Evolutionary conservation across 2,113 vertebrate genomes (phyloP).

Genomic region (Neodon shergylaensis): DNA sequence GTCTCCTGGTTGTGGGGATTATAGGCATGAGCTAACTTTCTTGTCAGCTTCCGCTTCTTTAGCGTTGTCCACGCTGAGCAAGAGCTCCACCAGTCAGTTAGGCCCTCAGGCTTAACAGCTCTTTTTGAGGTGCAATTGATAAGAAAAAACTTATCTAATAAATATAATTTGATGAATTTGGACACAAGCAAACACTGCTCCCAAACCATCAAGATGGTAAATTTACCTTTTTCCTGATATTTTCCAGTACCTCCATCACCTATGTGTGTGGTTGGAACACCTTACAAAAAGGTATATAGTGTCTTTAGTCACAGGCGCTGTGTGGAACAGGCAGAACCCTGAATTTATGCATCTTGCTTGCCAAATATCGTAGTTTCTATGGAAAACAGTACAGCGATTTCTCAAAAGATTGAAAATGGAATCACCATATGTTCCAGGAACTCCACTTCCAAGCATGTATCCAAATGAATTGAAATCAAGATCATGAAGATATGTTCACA

Average conservation of each 20-base stretch:
- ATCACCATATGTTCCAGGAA: not conserved
- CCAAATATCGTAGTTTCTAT: not conserved
- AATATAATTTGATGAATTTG: not conserved
- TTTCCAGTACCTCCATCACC: not conserved
- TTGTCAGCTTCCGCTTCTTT: not conserved
- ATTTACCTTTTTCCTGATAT: not conserved
- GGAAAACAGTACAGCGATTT: not conserved
- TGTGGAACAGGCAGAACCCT: not conserved
- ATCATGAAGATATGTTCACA: not conserved
- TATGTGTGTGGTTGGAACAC: not conserved
- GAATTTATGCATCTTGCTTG: not conserved
- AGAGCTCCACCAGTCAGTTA: not conserved
- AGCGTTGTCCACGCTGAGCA: rapidly evolving
- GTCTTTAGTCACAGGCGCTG: not conserved
- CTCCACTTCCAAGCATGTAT: not conserved
- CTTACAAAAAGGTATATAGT: not conserved
- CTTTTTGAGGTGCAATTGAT: not conserved
- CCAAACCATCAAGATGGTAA: not conserved
- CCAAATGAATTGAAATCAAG: not conserved
- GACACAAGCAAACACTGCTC: not conserved
- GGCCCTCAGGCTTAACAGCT: not conserved
- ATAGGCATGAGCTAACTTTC: not conserved
- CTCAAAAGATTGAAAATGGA: conserved; percentile 7
- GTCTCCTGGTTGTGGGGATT: not conserved
- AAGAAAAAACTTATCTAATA: not conserved